Evolutionary conservation across 2,113 vertebrate genomes (phyloP), one percentile per base, ranked within the genome.

Genomic region (Aplodontia rufa): DNA sequence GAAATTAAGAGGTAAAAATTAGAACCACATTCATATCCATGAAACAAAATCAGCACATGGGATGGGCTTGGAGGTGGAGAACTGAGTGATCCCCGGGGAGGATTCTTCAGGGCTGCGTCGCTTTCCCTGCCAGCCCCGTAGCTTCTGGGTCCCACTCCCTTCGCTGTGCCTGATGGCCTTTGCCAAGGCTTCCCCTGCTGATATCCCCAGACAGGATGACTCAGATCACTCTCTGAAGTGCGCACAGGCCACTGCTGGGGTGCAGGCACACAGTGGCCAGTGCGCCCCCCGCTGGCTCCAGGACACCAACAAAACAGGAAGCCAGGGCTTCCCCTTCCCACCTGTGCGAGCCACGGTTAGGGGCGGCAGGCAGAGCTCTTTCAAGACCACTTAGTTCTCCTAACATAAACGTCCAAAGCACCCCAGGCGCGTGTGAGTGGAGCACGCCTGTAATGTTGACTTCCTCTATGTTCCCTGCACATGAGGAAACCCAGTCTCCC

Each of bases 121-220:
- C 45, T 55, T 19, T 69, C 40, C 49, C 64, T 3, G 1, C 0
- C n/a, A 20, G 19, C 2, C 37, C 53, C 5, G 28, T 32, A 42
- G 37, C 26, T 69, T 24, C 37, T 40, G 24, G 20, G 28, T 8
- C 24, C 30, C 60, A 45, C 3, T 47, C 79, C 71, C 96, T 58
- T 74, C 30, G 55, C 85, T 85, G 74, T 83, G 49, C 45, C 89
- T 71, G 49, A 66, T 49, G 30, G 93, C 64, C 81, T 74, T 66
- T 1, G 10, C 26, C 1, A 28, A 51, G 19, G 35, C 68, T 28
- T 45, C 32, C 0, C 1, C 85, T 60, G 90, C 66, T 71, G 74
- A 64, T 35, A 3, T 68, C 71, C 83, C 28, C 40, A 75, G 94
- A 91, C 81, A 60, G 49, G 80, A 72, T 42, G n/a, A 96, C 71